phyloP scores from a whole-genome alignment of 2,113 vertebrate species.

The Bubo blakistoni region DNA sequence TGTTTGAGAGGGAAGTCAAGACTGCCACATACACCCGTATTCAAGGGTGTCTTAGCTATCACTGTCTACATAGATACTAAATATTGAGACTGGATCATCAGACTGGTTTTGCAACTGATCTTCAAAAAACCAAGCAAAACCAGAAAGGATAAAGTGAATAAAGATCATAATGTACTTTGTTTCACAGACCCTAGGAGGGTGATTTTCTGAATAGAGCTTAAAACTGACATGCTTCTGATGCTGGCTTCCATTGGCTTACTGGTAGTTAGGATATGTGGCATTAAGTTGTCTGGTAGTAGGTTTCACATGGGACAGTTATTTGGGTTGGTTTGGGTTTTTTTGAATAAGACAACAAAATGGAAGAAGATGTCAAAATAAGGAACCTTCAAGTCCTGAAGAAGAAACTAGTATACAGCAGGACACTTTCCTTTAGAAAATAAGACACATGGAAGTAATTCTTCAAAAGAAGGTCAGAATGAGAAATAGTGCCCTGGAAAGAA shows the following conservation, averaged over 20 bases:
- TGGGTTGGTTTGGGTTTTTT: not conserved
- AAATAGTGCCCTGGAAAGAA: not conserved
- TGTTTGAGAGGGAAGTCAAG: not conserved
- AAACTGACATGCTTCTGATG: not conserved
- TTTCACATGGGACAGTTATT: not conserved
- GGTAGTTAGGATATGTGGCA: not conserved
- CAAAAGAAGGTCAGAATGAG: fast-evolving
- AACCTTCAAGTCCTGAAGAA: not conserved
- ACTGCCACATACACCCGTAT: not conserved
- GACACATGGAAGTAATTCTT: not conserved
- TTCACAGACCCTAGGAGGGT: not conserved
- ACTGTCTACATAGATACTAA: not conserved
- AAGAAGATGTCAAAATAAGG: not conserved
- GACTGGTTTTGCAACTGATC: not conserved
- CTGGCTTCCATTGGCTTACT: not conserved
- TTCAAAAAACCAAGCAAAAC: not conserved
- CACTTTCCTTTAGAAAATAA: not conserved
- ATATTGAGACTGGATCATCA: not conserved
- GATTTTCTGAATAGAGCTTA: not conserved
- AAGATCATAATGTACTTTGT: not conserved
- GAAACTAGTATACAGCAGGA: not conserved
- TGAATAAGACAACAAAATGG: not conserved
- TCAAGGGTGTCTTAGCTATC: not conserved
- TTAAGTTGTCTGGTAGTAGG: not conserved
- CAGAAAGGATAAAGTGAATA: not conserved